phyloP scores from a whole-genome alignment of 1,140 invertebrate species.

The Cherax quadricarinatus region DNA sequence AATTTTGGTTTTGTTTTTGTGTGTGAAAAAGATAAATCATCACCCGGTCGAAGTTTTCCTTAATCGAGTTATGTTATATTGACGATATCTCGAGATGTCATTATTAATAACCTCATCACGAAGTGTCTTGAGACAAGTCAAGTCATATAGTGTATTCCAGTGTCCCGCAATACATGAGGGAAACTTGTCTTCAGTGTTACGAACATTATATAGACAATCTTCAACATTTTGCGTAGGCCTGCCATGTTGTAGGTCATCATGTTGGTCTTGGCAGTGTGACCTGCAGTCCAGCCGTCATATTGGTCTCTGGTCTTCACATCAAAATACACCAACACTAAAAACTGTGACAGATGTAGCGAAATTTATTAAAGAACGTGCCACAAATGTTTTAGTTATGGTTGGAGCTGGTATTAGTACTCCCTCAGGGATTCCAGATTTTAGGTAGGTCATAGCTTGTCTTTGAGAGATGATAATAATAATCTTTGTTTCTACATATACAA shows the following conservation, averaged over 20 bases:
- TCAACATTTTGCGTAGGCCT: not conserved
- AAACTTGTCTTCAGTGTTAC: not conserved
- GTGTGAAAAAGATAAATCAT: too few relatives aligned
- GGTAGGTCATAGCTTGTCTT: slow-evolving; percentile 75
- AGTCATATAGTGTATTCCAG: not conserved
- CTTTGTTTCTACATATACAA: too few relatives aligned
- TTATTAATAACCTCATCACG: too few relatives aligned
- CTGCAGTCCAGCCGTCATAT: not conserved
- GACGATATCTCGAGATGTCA: too few relatives aligned
- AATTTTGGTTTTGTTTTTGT: too few relatives aligned
- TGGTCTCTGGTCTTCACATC: not conserved
- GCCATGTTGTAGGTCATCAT: not conserved
- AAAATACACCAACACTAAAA: not conserved
- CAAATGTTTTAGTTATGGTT: slow-evolving; percentile 93
- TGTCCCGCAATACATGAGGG: not conserved
- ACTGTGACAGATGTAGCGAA: slow-evolving; percentile 82
- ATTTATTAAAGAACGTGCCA: slow-evolving; percentile 85
- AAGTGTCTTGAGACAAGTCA: too few relatives aligned
- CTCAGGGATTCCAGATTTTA: slow-evolving; percentile 93
- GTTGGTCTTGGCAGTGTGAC: not conserved
- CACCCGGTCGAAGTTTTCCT: too few relatives aligned
- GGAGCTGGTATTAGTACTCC: slow-evolving; percentile 95
- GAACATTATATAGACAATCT: not conserved
- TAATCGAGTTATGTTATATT: too few relatives aligned
- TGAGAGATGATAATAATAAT: too few relatives aligned